Evolutionary conservation across 2,797 vertebrate species (phyloP), one percentile per base, ranked within the genome.

Genomic region (Acestrorhynchus altus): DNA sequence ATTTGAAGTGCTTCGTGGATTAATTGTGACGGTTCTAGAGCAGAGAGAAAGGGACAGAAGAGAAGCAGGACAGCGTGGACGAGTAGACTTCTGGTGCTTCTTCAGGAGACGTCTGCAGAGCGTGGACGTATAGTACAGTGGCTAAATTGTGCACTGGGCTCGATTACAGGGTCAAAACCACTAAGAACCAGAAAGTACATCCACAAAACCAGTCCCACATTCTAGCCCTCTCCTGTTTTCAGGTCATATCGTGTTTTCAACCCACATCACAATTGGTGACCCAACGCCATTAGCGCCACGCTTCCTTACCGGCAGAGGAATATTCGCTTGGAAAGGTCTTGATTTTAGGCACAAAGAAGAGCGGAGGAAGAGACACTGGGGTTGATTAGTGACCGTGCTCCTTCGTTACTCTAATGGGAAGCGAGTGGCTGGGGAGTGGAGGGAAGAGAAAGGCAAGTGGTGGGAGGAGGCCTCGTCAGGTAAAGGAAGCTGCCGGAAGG

Each of bases 251-350:
- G 52, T 8, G 11, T 56, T 56, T 56, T 56, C 52, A 24, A 12
- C 52, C 20, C 22, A 26, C 20, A 10, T 26, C 20, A 51, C 49
- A 20, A 51, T 51, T 4, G 18, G 49, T 7, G 49, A 56, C 52
- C 52, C 52, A 4, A 22, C 52, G 52, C 20, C 52, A 56, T 24
- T 56, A 56, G 52, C 52, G 20, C n/a, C 57, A 59, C 26, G 56
- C 22, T 28, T 59, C 26, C 72, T 71, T 70, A 63, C 72, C 67
- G 39, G 68, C 72, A 69, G 57, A 73, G 28, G 65, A 76, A 67
- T 59, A 65, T 57, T 78, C 65, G 51, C 63, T 75, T 46, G 26
- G 54, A 74, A 70, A 77, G 70, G 74, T 78, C 77, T 81, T 76
- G 75, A 77, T 74, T 77, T 77, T 46, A 70, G 80, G 24, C 75